These are phyloP conservation scores for Mystacides longicornis DNA, from an alignment of 2,888 invertebrate genomes.

Conservation along the genomic window DNA sequence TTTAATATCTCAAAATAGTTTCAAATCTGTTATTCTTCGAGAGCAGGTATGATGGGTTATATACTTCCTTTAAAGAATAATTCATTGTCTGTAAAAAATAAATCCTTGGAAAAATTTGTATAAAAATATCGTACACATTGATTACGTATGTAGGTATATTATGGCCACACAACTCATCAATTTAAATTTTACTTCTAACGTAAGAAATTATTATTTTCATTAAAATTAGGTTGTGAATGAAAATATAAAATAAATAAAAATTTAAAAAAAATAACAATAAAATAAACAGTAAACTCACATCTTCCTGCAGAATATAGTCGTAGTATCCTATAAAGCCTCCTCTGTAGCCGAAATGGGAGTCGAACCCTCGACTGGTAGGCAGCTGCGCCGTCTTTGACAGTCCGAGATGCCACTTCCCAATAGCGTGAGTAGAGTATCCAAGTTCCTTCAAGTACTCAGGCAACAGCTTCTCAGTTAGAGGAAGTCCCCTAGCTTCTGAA, in stretches of 20 bases:
- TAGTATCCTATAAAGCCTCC: constrained; percentile 77
- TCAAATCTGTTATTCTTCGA: too few species aligned
- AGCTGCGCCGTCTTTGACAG: constrained; percentile 47
- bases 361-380: constrained; percentile 69
- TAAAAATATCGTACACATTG: not conserved
- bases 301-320: constrained; percentile 50
- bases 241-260: not conserved
- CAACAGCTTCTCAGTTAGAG: constrained; percentile 44
- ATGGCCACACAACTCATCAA: too few species aligned
- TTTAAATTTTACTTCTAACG: too few species aligned
- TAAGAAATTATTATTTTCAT: too few species aligned
- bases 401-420: constrained; percentile 79
- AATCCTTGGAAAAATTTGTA: too few species aligned
- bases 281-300: constrained; percentile 28
- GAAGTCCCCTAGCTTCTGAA: constrained; percentile 41
- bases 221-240: too few species aligned
- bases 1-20: too few species aligned
- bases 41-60: too few species aligned
- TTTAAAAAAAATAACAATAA: not conserved
- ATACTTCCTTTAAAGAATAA: too few species aligned
- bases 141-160: not conserved
- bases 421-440: constrained; percentile 68
- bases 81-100: too few species aligned
- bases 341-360: constrained; percentile 78
- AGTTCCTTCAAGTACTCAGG: constrained; percentile 56